Conservation (phyloP, 2,113 vertebrate genomes). For the Pachyramphus minor region DNA sequence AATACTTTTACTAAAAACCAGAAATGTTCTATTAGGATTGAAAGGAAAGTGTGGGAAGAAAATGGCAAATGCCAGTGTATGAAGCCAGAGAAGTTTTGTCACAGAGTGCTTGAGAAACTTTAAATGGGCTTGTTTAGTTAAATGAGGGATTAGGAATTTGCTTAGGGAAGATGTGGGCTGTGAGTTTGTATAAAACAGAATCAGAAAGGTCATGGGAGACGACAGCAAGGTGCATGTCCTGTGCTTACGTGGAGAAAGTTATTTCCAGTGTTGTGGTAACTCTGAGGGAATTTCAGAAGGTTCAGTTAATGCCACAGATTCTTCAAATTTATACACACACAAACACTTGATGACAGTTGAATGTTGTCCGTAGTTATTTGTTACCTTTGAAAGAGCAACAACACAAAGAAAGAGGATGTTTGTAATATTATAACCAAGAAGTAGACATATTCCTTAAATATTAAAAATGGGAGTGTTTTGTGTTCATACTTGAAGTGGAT, state of each 20-base stretch:
- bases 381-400: not conserved
- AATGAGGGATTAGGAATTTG: not conserved
- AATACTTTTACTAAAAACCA: not conserved
- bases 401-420: not conserved
- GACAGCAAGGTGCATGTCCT: not conserved
- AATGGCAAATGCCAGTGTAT: not conserved
- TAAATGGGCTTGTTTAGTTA: not conserved
- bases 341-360: not conserved
- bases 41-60: not conserved
- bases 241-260: not conserved
- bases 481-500: not conserved
- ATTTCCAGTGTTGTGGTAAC: not conserved
- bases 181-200: not conserved
- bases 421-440: accelerated
- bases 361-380: not conserved
- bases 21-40: not conserved
- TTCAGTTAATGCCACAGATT: not conserved
- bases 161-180: not conserved
- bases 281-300: not conserved
- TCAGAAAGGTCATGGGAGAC: not conserved
- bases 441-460: not conserved
- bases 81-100: not conserved
- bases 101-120: not conserved
- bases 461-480: not conserved
- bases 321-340: not conserved